Evolutionary conservation across 2,888 invertebrate species (phyloP).

Genomic region (Unio delphinus): DNA sequence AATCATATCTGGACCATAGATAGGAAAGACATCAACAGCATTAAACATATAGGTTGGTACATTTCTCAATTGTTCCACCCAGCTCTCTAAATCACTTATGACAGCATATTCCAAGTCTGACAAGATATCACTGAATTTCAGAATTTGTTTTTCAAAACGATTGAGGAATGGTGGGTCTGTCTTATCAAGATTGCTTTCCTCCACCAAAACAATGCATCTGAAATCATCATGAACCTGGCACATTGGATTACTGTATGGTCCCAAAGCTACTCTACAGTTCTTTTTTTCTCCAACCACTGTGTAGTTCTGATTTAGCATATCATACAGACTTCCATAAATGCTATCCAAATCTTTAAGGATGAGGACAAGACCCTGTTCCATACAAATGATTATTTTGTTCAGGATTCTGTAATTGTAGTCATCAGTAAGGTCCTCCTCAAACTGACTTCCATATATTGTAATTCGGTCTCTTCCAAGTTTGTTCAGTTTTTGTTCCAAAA

Average conservation of each 20-base stretch:
- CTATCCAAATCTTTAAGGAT: slow-evolving; percentile 48
- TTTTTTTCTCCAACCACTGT: slow-evolving; percentile 44
- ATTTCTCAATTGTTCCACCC: slow-evolving; percentile 13
- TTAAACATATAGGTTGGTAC: slow-evolving; percentile 10
- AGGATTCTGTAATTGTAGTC: slow-evolving; percentile 51
- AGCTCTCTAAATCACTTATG: slow-evolving; percentile 12
- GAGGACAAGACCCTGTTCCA: slow-evolving; percentile 51
- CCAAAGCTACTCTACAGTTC: slow-evolving; percentile 48
- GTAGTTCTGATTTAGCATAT: slow-evolving; percentile 57
- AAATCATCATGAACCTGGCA: slow-evolving; percentile 51
- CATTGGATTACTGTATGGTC: slow-evolving; percentile 50
- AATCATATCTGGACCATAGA: slow-evolving; percentile 33
- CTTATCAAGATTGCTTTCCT: slow-evolving; percentile 37
- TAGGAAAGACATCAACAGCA: slow-evolving; percentile 29
- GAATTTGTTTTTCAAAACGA: slow-evolving; percentile 57
- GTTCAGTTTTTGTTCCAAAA: slow-evolving; percentile 30
- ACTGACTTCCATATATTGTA: slow-evolving; percentile 51
- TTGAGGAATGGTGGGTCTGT: slow-evolving; percentile 56
- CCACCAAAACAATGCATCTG: slow-evolving; percentile 50
- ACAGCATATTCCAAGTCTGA: slow-evolving; percentile 9
- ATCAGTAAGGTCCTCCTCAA: slow-evolving; percentile 52
- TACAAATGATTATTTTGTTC: slow-evolving; percentile 51
- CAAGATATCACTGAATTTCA: slow-evolving; percentile 42
- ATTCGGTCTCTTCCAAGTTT: slow-evolving; percentile 26
- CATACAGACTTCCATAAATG: slow-evolving; percentile 53